Base-by-base conservation (phyloP, 2,113 vertebrate species). In the Malurus alboscapulatus region DNA sequence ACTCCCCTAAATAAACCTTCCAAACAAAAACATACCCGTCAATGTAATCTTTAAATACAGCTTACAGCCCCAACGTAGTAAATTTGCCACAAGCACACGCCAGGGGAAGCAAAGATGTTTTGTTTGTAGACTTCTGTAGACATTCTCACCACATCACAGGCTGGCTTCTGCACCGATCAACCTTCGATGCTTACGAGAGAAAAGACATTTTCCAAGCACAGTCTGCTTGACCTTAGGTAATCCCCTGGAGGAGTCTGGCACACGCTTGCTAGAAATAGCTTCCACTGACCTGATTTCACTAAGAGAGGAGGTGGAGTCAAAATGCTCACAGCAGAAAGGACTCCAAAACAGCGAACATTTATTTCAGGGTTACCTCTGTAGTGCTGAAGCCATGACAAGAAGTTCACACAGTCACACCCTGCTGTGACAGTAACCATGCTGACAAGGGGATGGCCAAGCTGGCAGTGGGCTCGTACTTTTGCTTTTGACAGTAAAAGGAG, bases 271-370 rank as follows among this genome's bases (percentile, higher is more conserved):
- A 75, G 83, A 96, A 96, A 96, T 95, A 96, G 92, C 96, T 96
- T 95, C 95, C 95, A 96, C 90, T 96, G 96, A 94, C 96, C 96
- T 82, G 86, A 95, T 96, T 96, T 96, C 88, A 59, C 76, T 94
- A 66, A 51, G 57, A 53, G 88, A 88, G 86, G 89, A 94, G 94
- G 86, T 78, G 94, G 95, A 95, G 90, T 77, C 91, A 90, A 93
- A 94, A 77, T 65, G 76, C 76, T 92, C 65, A 48, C 3, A 78
- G 90, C 91, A 54, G 73, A 77, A 76, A 42, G 57, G 83, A 16
- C 29, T 72, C 13, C 47, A 57, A 54, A 86, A 0, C 30, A 40
- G 86, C 5, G 6, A 76, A 84, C n/a, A 11, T 40, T 84, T 55
- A 32, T 76, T 76, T 82, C 67, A 72, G 50, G 75, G 83, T 87